Percentiles rank a stretch among this genome's conserved stretches.
Evolutionary conservation across 2,888 invertebrate genomes (phyloP).

Genomic region (Eumacrocentrus americanus): DNA sequence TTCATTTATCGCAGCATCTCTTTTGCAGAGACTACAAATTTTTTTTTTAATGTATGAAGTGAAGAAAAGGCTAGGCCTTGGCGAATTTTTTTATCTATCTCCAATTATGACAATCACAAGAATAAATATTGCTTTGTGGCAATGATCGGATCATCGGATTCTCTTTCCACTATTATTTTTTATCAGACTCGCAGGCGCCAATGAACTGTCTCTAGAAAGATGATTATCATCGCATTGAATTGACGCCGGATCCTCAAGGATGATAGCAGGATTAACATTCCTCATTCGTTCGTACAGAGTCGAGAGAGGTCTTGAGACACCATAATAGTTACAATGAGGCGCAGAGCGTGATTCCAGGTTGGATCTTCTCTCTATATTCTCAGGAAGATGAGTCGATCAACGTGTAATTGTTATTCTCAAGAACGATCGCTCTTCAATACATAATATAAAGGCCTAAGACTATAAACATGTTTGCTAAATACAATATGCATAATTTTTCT

Average conservation of each 20-base stretch:
- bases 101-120: not conserved
- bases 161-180: not conserved
- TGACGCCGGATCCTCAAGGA: constrained; percentile 40
- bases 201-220: constrained; percentile 12
- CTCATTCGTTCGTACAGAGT: constrained; percentile 13
- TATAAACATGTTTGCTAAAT: not conserved
- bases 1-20: not conserved
- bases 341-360: not conserved
- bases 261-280: constrained; percentile 34
- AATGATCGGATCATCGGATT: not conserved
- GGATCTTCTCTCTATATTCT: not conserved
- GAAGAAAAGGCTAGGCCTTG: not conserved
- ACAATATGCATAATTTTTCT: not conserved
- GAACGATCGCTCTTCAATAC: not conserved
- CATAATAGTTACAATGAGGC: constrained; percentile 8
- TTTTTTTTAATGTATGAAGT: not conserved
- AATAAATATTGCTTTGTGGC: not conserved
- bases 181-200: not conserved
- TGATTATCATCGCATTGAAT: constrained; percentile 33
- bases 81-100: not conserved
- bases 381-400: constrained; percentile 16
- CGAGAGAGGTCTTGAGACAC: constrained; percentile 11
- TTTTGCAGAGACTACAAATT: not conserved
- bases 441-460: not conserved
- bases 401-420: constrained; percentile 24